Evolutionary conservation across 1,140 invertebrate species (phyloP).

Genomic region (Heliconius eleuchia): DNA sequence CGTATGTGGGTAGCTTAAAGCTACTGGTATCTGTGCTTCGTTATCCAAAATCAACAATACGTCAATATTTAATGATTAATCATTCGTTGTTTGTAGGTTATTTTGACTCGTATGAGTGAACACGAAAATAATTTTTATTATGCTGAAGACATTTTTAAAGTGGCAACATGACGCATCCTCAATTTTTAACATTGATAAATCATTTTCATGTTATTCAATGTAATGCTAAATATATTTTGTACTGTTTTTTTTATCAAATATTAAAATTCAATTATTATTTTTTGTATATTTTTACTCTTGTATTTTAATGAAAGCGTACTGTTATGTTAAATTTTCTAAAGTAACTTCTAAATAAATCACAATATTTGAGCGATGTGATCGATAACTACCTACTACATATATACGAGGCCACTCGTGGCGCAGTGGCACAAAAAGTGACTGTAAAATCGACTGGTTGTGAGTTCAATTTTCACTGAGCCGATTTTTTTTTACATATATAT

Average conservation of each 20-base stretch:
- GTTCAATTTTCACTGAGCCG: no score
- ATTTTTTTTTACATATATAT: no score
- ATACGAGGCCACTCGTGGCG: no score
- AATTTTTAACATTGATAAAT: constrained; percentile 9
- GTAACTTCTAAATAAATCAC: no score
- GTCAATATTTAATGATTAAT: constrained; percentile 11
- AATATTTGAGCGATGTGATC: no score
- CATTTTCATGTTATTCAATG: no score
- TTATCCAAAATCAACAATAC: constrained; percentile 15
- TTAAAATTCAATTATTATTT: background rate
- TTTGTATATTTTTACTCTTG: background rate
- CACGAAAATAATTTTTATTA: constrained; percentile 24
- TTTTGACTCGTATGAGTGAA: constrained; percentile 3
- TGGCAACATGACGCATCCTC: constrained; percentile 3
- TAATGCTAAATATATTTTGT: background rate
- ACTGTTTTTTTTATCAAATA: background rate
- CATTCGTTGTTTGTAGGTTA: constrained; percentile 17
- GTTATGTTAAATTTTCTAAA: no score
- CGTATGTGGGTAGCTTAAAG: background rate
- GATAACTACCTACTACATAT: no score
- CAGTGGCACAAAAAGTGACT: no score
- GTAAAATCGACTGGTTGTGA: no score
- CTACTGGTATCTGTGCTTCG: constrained; percentile 3
- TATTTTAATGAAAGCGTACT: background rate
- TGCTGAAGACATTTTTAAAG: constrained; percentile 7